phyloP scores from a whole-genome alignment of 1,140 invertebrate species.

The Macrobrachium nipponense region DNA sequence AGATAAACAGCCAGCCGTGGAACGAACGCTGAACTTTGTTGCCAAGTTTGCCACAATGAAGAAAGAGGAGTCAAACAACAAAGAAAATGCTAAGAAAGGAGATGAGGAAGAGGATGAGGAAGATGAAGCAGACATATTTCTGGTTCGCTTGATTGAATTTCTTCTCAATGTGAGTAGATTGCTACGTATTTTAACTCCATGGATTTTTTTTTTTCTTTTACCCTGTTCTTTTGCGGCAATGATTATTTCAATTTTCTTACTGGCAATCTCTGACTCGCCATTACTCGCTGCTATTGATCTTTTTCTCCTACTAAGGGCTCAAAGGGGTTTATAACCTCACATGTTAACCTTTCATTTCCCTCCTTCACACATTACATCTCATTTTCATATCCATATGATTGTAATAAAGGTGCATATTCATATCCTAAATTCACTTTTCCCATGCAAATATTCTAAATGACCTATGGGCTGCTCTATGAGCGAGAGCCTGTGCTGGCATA shows the following conservation, averaged over 20 bases:
- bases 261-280: too few relatives aligned
- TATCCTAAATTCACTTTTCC: too few relatives aligned
- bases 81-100: conserved; percentile 6
- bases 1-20: conserved; percentile 76
- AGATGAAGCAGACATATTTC: conserved; percentile 60
- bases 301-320: too few relatives aligned
- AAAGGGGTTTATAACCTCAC: too few relatives aligned
- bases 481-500: not conserved
- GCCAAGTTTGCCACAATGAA: conserved; percentile 73
- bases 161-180: conserved; percentile 65
- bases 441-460: too few relatives aligned
- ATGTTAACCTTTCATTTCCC: too few relatives aligned
- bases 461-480: too few relatives aligned
- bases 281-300: too few relatives aligned
- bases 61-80: conserved; percentile 17
- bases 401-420: too few relatives aligned
- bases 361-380: too few relatives aligned
- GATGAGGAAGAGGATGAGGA: conserved; percentile 28
- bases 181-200: not conserved
- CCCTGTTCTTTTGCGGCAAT: not conserved
- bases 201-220: not conserved
- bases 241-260: not conserved
- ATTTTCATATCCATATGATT: too few relatives aligned
- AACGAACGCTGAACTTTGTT: conserved; percentile 76
- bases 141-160: conserved; percentile 55